Evolutionary conservation across 2,888 invertebrate species (phyloP).

Genomic region (Drosophila tanythrix): DNA sequence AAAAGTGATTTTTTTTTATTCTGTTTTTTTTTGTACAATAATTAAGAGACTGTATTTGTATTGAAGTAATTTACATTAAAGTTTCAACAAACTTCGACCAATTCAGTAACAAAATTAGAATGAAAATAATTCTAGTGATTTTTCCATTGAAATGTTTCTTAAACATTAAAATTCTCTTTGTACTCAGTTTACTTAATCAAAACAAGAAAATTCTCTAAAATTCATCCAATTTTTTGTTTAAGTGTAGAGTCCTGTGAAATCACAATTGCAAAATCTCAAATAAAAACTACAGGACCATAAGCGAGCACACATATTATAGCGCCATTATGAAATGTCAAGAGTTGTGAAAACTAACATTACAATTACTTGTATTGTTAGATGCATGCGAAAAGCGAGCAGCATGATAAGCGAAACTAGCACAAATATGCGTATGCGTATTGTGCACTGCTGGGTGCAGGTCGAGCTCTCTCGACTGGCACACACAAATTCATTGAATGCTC

Average conservation of each 20-base stretch:
- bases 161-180: neutral
- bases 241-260: neutral
- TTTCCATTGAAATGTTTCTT: neutral
- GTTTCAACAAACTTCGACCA: neutral
- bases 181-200: neutral
- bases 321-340: neutral
- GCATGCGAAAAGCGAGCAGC: neutral
- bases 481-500: neutral
- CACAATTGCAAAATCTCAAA: neutral
- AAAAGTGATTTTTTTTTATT: neutral
- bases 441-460: neutral
- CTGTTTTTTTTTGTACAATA: neutral
- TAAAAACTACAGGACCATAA: neutral
- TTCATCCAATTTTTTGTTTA: neutral
- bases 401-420: neutral
- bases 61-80: neutral
- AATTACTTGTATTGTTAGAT: neutral
- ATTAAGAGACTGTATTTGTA: too few species aligned
- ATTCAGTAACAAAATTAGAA: neutral
- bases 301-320: neutral
- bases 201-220: neutral
- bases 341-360: neutral
- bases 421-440: neutral
- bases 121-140: neutral
- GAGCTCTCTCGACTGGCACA: neutral